A percentile compares a stretch with the other conserved stretches of the same genome.
Conservation (phyloP, 1,140 invertebrate genomes). For the Cheumatopsyche charites region DNA sequence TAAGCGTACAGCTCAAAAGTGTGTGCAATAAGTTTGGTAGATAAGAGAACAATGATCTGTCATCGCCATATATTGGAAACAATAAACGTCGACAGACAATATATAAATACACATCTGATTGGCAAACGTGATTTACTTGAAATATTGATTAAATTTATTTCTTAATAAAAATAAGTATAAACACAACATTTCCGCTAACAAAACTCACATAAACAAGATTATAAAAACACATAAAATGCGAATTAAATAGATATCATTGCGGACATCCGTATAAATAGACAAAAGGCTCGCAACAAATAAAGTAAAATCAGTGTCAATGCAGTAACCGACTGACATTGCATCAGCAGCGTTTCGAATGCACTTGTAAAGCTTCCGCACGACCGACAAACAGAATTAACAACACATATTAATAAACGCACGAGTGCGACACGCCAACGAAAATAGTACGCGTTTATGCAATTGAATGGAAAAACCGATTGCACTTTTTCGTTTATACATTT, state of each 20-base stretch:
- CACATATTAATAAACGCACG: slow-evolving; percentile 2
- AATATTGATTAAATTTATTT: slow-evolving; percentile 1
- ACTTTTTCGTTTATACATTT: no score
- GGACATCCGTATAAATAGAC: no score
- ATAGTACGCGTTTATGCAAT: no score
- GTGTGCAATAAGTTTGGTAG: not conserved
- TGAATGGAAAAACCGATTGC: no score
- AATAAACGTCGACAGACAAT: slow-evolving; percentile 14
- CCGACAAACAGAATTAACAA: slow-evolving; percentile 5
- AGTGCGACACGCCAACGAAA: not conserved
- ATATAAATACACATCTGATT: not conserved
- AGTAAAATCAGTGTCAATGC: not conserved
- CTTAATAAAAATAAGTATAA: no score
- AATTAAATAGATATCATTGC: no score
- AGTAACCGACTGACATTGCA: not conserved
- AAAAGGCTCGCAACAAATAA: no score
- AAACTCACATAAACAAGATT: no score
- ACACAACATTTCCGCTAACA: no score
- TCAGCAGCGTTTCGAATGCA: not conserved
- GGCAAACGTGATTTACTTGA: no score
- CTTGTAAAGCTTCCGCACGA: slow-evolving; percentile 8
- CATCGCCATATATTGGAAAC: slow-evolving; percentile 16
- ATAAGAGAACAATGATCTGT: slow-evolving; percentile 25
- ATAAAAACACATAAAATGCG: no score
- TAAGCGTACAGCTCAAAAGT: not conserved